Base-by-base conservation (phyloP, 1,140 invertebrate species). In the Cydia fagiglandana region DNA sequence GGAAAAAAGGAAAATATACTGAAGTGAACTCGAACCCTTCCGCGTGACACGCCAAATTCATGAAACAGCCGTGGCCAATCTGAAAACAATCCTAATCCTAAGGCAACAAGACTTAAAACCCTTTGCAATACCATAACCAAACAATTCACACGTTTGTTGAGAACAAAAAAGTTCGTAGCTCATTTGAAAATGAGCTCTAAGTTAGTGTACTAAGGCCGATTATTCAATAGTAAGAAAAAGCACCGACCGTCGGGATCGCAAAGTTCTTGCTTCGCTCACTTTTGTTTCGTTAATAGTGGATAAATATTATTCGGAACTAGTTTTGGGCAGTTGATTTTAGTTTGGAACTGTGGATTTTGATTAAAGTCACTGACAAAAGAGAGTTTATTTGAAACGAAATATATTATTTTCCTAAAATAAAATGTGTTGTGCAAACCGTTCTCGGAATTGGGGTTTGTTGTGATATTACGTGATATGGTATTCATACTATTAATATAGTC, bases 251-350 rank as follows among this genome's bases (percentile, higher is more conserved):
- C 75, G 79, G 75, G 76, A 80, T 81, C 76, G 77, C 76, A 83
- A 83, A 83, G 73, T 83, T 86, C 81, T 82, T 77, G 81, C 76
- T 77, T 75, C 73, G 77, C 77, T 78, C 77, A 82, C 79, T 85
- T 84, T 84, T 85, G 81, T 86, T 82, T 80, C 76, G 76, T 74
- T 77, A 80, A 83, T 81, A 81, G 78, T 78, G 82, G 81, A 86
- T 87, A 88, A 86, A 88, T 87, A 86, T 88, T 86, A 88, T 86
- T 82, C 81, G 75, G 78, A 81, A 85, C 80, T 86, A 82, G 84
- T 88, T 85, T 83, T 70, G 79, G 78, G 73, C 77, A 79, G 83
- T 84, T 84, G 84, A 84, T 84, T 86, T 79, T 64, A 83, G 79
- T 80, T 86, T 77, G 47, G 81, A 85, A 83, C 81, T 77, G 75